Conservation (phyloP, 2,113 vertebrate genomes). For the Amblyornis subalaris region DNA sequence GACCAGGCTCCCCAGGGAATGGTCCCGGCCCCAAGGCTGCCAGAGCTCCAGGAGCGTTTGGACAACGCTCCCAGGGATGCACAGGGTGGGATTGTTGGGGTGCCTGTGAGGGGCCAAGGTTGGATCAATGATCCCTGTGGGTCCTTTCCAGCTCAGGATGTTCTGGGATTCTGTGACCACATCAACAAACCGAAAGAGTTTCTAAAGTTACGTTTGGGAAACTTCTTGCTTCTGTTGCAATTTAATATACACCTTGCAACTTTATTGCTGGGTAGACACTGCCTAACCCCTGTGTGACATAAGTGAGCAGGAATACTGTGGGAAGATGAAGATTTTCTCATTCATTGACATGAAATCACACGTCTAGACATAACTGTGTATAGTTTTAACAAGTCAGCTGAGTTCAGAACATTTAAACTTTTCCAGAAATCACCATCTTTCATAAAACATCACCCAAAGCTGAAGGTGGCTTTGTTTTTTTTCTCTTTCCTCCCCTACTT, state of each 20-base stretch:
- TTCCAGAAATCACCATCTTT: background rate
- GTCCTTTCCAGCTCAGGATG: background rate
- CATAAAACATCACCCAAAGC: background rate
- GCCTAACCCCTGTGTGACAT: background rate
- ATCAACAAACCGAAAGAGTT: background rate
- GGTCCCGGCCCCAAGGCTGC: too few species aligned
- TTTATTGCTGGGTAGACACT: background rate
- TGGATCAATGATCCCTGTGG: background rate
- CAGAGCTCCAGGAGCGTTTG: too few species aligned
- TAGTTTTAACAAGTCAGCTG: background rate
- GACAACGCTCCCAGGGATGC: too few species aligned
- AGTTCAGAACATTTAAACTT: background rate
- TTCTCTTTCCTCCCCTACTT: rapidly evolving
- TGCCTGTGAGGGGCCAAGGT: background rate
- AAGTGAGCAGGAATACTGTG: background rate
- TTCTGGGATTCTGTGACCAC: background rate
- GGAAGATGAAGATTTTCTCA: background rate
- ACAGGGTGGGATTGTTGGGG: too few species aligned
- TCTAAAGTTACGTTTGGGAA: background rate
- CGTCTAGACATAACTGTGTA: rapidly evolving
- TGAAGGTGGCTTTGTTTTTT: background rate
- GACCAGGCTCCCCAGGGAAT: too few species aligned
- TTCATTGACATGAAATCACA: background rate
- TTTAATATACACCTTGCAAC: background rate
- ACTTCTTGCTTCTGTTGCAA: background rate